Conservation (phyloP, 1,140 invertebrate genomes). For the Pseudomyrmex gracilis region DNA sequence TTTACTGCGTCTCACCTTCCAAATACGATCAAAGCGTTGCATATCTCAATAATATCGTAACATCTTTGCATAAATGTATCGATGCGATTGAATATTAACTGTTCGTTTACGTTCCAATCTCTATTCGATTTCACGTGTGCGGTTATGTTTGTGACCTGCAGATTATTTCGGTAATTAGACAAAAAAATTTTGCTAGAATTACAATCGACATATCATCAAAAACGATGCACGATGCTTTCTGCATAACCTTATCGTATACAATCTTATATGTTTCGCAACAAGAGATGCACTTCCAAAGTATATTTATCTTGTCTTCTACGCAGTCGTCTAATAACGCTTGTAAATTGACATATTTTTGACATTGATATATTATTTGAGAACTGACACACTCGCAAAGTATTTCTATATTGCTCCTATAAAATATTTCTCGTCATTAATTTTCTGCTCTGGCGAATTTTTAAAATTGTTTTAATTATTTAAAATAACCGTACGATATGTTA, state of each 20-base stretch:
- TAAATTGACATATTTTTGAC: slow-evolving; percentile 89
- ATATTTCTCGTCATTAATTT: too few species aligned
- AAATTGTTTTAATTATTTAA: too few species aligned
- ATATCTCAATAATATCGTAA: slow-evolving; percentile 94
- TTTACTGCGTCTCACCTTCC: slow-evolving; percentile 85
- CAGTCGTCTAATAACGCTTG: slow-evolving; percentile 89
- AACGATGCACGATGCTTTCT: background rate
- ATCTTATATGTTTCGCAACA: slow-evolving; percentile 91
- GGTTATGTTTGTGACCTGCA: slow-evolving; percentile 40
- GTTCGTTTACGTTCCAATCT: slow-evolving; percentile 90
- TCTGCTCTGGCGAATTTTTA: too few species aligned
- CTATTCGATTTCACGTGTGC: slow-evolving; percentile 54
- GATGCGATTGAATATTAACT: slow-evolving; percentile 93
- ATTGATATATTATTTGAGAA: slow-evolving; percentile 93
- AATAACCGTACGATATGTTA: slow-evolving; percentile 83
- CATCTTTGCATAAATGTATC: slow-evolving; percentile 94
- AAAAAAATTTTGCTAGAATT: background rate
- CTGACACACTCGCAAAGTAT: slow-evolving; percentile 91
- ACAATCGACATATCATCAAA: background rate
- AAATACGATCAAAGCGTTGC: slow-evolving; percentile 90
- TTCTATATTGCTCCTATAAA: slow-evolving; percentile 87
- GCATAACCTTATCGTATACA: slow-evolving; percentile 86
- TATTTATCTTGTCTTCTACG: slow-evolving; percentile 88
- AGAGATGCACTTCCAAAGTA: slow-evolving; percentile 90
- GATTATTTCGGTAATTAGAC: background rate